These are phyloP conservation scores for Beroe forskalii DNA, from an alignment of 37 sponge, comb jelly and placozoan genomes.

Conservation along the genomic window DNA sequence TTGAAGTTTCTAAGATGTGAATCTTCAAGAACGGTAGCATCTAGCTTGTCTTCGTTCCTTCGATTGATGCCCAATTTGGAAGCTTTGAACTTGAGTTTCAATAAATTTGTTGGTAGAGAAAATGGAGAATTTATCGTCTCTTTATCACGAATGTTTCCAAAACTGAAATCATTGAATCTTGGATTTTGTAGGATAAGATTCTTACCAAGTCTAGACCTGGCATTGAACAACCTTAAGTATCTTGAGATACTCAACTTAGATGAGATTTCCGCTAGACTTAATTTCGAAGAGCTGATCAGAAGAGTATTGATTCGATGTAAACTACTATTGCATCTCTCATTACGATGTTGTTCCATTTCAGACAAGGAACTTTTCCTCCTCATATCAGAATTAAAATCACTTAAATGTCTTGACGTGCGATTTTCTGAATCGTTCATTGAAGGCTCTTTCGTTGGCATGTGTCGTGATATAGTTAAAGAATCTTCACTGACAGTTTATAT, in stretches of 20 bases:
- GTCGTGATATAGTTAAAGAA: too few species aligned
- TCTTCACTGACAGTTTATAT: too few species aligned
- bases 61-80: constrained; percentile 21
- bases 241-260: background rate
- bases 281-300: background rate
- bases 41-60: background rate
- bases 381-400: too few species aligned
- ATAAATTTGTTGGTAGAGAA: background rate
- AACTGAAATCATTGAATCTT: background rate
- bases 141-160: background rate
- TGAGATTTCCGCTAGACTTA: background rate
- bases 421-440: too few species aligned
- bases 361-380: too few species aligned
- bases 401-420: too few species aligned
- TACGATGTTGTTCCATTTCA: too few species aligned
- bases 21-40: background rate
- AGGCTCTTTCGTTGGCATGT: too few species aligned
- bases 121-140: background rate
- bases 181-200: background rate
- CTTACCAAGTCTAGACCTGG: background rate
- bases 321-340: too few species aligned
- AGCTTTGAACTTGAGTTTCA: background rate
- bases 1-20: too few species aligned
- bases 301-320: background rate
- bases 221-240: background rate